phyloP scores from a whole-genome alignment of 2,797 vertebrate genomes.

The Parambassis ranga region DNA sequence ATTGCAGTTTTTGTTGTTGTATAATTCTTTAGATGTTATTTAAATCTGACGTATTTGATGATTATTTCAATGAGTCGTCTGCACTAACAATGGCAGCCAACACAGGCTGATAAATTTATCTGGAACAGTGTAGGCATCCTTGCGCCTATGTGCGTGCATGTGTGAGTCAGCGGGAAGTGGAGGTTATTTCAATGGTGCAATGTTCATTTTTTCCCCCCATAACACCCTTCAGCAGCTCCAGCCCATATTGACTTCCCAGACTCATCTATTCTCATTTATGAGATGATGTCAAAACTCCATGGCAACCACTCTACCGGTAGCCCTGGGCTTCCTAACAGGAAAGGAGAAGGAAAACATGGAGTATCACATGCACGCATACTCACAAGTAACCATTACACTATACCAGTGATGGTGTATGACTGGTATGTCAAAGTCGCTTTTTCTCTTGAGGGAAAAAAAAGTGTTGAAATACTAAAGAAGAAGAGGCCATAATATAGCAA shows the following conservation, averaged over 20 bases:
- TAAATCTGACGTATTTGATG: constrained; percentile 17
- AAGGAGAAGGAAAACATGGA: constrained; percentile 29
- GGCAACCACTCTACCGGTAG: constrained; percentile 66
- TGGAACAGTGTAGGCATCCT: constrained; percentile 10
- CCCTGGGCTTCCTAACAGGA: constrained; percentile 64
- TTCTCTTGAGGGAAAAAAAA: constrained; percentile 23
- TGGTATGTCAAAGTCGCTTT: constrained; percentile 35
- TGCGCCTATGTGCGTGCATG: background rate
- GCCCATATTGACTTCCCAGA: constrained; percentile 72
- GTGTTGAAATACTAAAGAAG: constrained; percentile 20
- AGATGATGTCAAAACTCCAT: constrained; percentile 79
- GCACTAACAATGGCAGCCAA: background rate
- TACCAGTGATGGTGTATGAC: constrained; percentile 38
- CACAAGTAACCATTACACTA: constrained; percentile 23
- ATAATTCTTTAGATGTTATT: constrained; percentile 29
- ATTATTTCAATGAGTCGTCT: constrained; percentile 15
- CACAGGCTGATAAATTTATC: constrained; percentile 28
- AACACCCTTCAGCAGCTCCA: constrained; percentile 68
- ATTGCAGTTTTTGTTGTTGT: no score
- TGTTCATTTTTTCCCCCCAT: constrained; percentile 50
- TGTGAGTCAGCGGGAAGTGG: constrained; percentile 54
- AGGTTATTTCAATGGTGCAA: constrained; percentile 57
- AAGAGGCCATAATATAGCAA: background rate
- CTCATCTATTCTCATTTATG: constrained; percentile 77
- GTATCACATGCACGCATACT: constrained; percentile 5